Base-by-base conservation (phyloP, 2,113 vertebrate genomes). In the Callorhinus ursinus region DNA sequence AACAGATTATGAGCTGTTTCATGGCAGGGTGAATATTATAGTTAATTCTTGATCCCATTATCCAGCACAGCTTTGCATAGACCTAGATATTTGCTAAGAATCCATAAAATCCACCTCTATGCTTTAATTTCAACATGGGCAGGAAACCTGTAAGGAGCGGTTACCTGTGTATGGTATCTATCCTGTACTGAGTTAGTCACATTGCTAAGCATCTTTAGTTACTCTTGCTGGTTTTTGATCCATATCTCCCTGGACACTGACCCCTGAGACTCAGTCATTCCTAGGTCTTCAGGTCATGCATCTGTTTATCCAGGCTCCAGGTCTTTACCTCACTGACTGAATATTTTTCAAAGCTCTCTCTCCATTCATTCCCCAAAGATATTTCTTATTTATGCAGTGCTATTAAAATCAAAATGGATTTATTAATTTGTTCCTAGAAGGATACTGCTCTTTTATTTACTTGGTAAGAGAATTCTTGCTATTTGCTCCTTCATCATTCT, bases 361-460 rank as follows among this genome's bases (percentile, higher is more conserved):
- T 74, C 12, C 15, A 77, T 72, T 42, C 53, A 69, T 74, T 91
- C 49, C 2, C 24, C 39, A 74, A 74, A 24, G 19, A 65, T 53
- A 79, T 55, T 0, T 46, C 92, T 84, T 24, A 86, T 8, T 86
- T 77, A 71, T 9, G 0, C 61, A 53, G 28, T 86, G 2, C 6
- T 86, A 14, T 93, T 86, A 86, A 61, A 96, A 91, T 86, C 0
- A 97, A 65, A 82, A 63, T 89, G 5, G 5, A 57, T 24, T 33
- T 91, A 63, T 42, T 81, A 49, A 42, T 89, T 96, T 95, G 19
- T 86, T 92, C 36, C 53, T 94, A 7, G 16, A 89, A 92, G 11
- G 31, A 65, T 5, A 24, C 22, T 39, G 10, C 59, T 72, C 10
- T n/a, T 97, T 51, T 91, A 28, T 81, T 86, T 31, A 63, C 42